A percentile compares a stretch with the other conserved stretches of the same genome.
phyloP scores from a whole-genome alignment of 2,888 invertebrate species.

The Leptodirus hochenwartii region DNA sequence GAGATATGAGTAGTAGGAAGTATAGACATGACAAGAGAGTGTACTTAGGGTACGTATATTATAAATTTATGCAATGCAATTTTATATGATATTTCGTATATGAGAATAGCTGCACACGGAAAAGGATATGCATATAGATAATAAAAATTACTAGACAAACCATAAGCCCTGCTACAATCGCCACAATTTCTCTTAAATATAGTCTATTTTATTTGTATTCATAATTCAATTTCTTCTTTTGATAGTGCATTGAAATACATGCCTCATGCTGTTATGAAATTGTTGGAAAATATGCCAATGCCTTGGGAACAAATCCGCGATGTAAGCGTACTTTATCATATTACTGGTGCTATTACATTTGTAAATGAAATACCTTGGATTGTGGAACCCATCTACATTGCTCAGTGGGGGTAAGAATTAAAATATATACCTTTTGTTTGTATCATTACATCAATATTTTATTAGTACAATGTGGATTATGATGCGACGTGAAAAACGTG shows the following conservation, averaged over 20 bases:
- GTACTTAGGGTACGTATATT: slow-evolving; percentile 56
- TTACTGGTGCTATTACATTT: slow-evolving; percentile 98
- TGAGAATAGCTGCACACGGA: too few relatives aligned
- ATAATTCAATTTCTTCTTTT: slow-evolving; percentile 5
- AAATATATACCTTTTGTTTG: slow-evolving; percentile 5
- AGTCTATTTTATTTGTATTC: too few relatives aligned
- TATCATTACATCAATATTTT: neutral
- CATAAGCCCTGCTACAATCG: too few relatives aligned
- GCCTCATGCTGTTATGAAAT: slow-evolving; percentile 98
- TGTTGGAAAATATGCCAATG: slow-evolving; percentile 99
- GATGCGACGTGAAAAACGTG: slow-evolving; percentile 98
- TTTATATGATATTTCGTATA: neutral
- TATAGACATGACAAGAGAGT: slow-evolving; percentile 98
- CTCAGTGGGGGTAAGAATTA: slow-evolving; percentile 83
- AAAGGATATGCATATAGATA: too few relatives aligned
- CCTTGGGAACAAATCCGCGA: slow-evolving; percentile 99
- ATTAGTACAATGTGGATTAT: slow-evolving; percentile 98
- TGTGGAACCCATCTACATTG: slow-evolving; percentile 96
- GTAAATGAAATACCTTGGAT: slow-evolving; percentile 99
- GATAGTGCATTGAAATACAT: slow-evolving; percentile 90
- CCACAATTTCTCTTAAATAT: too few relatives aligned
- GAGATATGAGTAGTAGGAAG: slow-evolving; percentile 98
- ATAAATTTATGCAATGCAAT: slow-evolving; percentile 2
- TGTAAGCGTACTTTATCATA: slow-evolving; percentile 94
- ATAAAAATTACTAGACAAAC: too few relatives aligned